Evolutionary conservation across 1,140 invertebrate species (phyloP).

Genomic region (Coptotermes formosanus): DNA sequence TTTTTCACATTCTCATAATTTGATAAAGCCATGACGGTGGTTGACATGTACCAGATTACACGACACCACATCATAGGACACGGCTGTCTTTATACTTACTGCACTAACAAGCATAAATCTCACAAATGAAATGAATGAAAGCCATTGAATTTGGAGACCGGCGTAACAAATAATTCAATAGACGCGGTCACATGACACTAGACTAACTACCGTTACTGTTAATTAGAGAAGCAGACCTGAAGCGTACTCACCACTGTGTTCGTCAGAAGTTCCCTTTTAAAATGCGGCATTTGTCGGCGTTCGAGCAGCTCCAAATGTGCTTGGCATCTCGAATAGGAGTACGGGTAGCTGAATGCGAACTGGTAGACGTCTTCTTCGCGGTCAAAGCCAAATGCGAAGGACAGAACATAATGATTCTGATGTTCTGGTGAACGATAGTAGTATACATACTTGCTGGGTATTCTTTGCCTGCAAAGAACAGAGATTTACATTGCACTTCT

Average conservation of each 20-base stretch:
- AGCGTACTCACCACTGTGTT: constrained; percentile 63
- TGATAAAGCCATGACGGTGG: too few species aligned
- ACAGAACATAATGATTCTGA: constrained; percentile 88
- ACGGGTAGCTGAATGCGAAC: constrained; percentile 89
- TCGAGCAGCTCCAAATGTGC: constrained; percentile 79
- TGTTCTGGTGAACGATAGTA: constrained; percentile 91
- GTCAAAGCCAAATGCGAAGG: constrained; percentile 93
- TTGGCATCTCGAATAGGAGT: constrained; percentile 88
- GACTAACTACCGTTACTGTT: too few species aligned
- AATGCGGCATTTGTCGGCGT: constrained; percentile 57
- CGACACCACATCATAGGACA: too few species aligned
- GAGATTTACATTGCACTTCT: background rate
- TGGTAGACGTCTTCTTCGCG: constrained; percentile 91
- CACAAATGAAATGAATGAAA: too few species aligned
- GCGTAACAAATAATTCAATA: too few species aligned
- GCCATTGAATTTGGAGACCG: too few species aligned
- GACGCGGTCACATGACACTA: too few species aligned
- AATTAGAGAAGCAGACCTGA: background rate
- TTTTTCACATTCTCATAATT: too few species aligned
- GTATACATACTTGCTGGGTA: constrained; percentile 84
- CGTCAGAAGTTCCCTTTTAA: constrained; percentile 68
- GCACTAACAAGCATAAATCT: too few species aligned
- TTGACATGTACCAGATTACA: too few species aligned
- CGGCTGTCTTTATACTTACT: too few species aligned
- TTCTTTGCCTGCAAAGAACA: constrained; percentile 66